These are phyloP conservation scores for Cryptophagus acutangulus DNA, from an alignment of 2,888 invertebrate genomes.

Conservation along the genomic window DNA sequence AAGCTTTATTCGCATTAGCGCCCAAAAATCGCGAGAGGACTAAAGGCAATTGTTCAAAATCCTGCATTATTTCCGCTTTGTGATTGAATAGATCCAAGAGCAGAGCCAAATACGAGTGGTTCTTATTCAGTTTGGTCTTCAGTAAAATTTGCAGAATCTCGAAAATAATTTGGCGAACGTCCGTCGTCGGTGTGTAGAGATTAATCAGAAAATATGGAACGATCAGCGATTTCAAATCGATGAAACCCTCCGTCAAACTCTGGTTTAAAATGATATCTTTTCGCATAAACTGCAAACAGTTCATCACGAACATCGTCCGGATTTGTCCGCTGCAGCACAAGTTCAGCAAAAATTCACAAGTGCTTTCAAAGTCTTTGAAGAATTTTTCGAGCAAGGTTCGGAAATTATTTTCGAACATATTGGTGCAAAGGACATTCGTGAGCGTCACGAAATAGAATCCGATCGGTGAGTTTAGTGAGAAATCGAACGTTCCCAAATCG, in stretches of 20 bases:
- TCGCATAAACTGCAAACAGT: too few species aligned
- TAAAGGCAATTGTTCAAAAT: slow-evolving; percentile 62
- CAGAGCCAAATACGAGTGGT: slow-evolving; percentile 10
- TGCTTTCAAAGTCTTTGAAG: slow-evolving; percentile 5
- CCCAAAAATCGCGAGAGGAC: slow-evolving; percentile 59
- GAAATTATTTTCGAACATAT: neutral
- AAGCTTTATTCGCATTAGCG: slow-evolving; percentile 41
- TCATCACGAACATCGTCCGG: slow-evolving; percentile 16
- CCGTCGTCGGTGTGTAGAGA: slow-evolving; percentile 13
- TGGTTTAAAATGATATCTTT: slow-evolving; percentile 10
- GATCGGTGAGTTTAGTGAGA: slow-evolving; percentile 43
- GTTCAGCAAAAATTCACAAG: slow-evolving; percentile 31
- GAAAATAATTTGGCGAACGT: slow-evolving; percentile 12
- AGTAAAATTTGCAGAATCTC: slow-evolving; percentile 14
- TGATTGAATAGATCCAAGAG: slow-evolving; percentile 26
- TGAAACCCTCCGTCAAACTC: neutral
- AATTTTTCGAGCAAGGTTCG: neutral
- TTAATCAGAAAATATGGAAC: slow-evolving; percentile 18
- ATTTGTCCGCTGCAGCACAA: slow-evolving; percentile 19
- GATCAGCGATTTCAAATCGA: slow-evolving; percentile 6
- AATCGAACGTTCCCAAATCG: slow-evolving; percentile 49
- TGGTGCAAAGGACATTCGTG: slow-evolving; percentile 34
- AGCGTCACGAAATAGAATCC: slow-evolving; percentile 42
- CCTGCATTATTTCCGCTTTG: slow-evolving; percentile 57
- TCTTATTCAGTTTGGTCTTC: slow-evolving; percentile 10